Percentiles rank a stretch among this genome's conserved stretches.
These are phyloP conservation scores for Corythoichthys haematopterus DNA, from an alignment of 2,113 vertebrate genomes.

Conservation along the genomic window DNA sequence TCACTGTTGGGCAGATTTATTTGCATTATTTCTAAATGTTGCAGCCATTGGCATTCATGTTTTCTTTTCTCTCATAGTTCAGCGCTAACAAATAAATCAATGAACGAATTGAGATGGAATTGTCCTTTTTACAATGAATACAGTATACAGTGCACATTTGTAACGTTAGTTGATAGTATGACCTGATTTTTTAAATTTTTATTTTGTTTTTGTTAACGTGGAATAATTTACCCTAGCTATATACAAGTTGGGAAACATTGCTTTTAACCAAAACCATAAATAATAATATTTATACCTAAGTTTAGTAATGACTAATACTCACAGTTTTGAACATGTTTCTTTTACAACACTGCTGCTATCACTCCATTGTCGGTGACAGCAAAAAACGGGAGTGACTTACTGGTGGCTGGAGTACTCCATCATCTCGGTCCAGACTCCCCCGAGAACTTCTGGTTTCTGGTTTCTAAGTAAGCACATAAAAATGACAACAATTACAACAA, in stretches of 20 bases:
- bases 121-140: no score
- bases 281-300: background rate
- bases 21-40: no score
- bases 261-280: background rate
- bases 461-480: slow-evolving; percentile 74
- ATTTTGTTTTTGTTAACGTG: background rate
- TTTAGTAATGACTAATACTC: background rate
- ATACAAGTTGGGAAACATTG: background rate
- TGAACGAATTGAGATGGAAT: no score
- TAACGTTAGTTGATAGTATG: background rate
- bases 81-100: no score
- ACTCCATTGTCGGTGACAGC: background rate
- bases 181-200: background rate
- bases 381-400: slow-evolving; percentile 71
- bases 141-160: no score
- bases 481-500: background rate
- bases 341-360: background rate
- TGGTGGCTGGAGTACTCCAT: slow-evolving; percentile 81
- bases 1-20: no score
- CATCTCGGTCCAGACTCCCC: slow-evolving; percentile 88
- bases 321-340: background rate
- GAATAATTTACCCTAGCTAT: background rate
- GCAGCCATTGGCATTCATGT: no score
- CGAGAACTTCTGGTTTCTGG: slow-evolving; percentile 90
- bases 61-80: no score